A percentile compares a stretch with the other conserved stretches of the same genome.
Conservation (phyloP, 2,113 vertebrate genomes). For the Echinops telfairi region DNA sequence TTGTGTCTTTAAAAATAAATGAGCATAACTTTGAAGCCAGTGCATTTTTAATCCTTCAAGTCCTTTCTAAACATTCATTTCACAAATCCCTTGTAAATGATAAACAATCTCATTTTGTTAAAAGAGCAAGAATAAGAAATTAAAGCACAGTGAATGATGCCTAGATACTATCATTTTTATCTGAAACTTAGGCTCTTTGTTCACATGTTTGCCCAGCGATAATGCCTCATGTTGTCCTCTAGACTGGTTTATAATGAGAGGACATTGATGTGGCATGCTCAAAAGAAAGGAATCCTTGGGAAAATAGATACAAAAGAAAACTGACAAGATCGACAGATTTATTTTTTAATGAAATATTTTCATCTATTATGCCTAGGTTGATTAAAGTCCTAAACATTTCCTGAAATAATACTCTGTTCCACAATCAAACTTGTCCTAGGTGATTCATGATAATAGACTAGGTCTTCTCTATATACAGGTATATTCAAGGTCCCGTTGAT, state of each 20-base stretch:
- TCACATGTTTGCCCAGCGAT: neutral
- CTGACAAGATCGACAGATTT: neutral
- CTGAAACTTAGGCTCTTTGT: neutral
- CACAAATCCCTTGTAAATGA: neutral
- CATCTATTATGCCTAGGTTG: neutral
- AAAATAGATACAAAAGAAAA: neutral
- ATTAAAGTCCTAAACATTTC: neutral
- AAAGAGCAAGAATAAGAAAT: neutral
- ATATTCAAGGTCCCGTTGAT: neutral
- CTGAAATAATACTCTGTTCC: neutral
- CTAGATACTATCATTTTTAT: neutral
- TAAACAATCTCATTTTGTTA: neutral
- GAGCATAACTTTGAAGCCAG: neutral
- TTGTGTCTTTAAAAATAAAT: neutral
- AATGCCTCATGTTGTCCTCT: neutral
- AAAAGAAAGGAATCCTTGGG: neutral
- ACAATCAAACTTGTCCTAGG: neutral
- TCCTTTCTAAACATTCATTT: neutral
- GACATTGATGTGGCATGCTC: neutral
- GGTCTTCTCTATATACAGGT: neutral
- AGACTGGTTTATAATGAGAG: neutral
- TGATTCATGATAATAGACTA: neutral
- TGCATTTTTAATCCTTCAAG: neutral
- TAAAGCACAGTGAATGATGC: conserved; percentile 21
- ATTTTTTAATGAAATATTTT: neutral